phyloP scores from a whole-genome alignment of 1,140 invertebrate genomes.

The Danaus melanippus region DNA sequence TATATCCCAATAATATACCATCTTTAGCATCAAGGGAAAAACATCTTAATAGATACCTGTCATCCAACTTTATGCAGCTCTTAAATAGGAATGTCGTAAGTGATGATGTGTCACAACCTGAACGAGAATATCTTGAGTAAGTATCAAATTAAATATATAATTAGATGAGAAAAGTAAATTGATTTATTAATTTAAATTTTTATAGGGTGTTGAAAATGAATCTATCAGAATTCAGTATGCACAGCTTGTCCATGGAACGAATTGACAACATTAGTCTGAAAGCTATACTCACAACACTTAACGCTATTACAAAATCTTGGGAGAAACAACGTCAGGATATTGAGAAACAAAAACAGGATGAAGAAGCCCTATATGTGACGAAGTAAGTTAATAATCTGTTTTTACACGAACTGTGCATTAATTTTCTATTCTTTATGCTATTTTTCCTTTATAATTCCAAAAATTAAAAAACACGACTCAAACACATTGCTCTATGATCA shows the following conservation, averaged over 20 bases:
- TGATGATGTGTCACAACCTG: slow-evolving; percentile 30
- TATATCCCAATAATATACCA: slow-evolving; percentile 70
- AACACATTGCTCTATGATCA: too few relatives aligned
- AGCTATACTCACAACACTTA: slow-evolving; percentile 73
- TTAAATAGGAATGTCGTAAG: slow-evolving; percentile 36
- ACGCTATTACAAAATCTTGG: slow-evolving; percentile 80
- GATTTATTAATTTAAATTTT: slow-evolving; percentile 3
- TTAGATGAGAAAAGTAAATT: too few relatives aligned
- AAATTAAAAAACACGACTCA: too few relatives aligned
- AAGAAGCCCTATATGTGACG: slow-evolving; percentile 86
- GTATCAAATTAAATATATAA: slow-evolving; percentile 19
- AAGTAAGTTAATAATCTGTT: slow-evolving; percentile 69
- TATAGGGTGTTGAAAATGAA: slow-evolving; percentile 77
- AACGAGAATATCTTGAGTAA: slow-evolving; percentile 47
- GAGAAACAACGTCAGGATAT: slow-evolving; percentile 80
- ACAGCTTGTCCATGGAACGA: slow-evolving; percentile 60
- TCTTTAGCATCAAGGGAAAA: slow-evolving; percentile 51
- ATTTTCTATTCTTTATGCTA: too few relatives aligned
- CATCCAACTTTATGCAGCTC: slow-evolving; percentile 40
- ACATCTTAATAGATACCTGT: slow-evolving; percentile 62
- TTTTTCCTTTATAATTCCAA: too few relatives aligned
- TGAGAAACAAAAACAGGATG: slow-evolving; percentile 78
- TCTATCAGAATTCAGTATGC: slow-evolving; percentile 77
- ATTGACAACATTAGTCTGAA: slow-evolving; percentile 67
- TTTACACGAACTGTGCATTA: too few relatives aligned